Evolutionary conservation across 2,888 invertebrate species (phyloP), one percentile per base, ranked within the genome.

Genomic region (Eupithecia tripunctaria): DNA sequence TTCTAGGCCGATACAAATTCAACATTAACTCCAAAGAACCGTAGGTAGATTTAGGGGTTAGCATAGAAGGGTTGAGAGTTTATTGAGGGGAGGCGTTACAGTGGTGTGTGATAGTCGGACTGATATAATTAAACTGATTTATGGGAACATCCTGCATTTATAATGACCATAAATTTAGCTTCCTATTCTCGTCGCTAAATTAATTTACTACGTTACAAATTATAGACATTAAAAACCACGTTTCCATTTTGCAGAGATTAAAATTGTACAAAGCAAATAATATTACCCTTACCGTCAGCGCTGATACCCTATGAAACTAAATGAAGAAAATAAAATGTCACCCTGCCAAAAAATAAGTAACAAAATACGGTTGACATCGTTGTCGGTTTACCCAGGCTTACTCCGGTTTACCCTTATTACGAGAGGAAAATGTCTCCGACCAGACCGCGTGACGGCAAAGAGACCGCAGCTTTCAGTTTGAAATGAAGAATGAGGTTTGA

Each of bases 381-480:
- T 60, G 43, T 75, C 67, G 71, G 67, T 60, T 71, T 70, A 70
- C 65, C 70, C 47, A 43, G 36, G 43, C 21, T 71, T 65, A 66
- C 27, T 29, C 66, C 18, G 63, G 38, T 56, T 67, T 72, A 74
- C 67, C 75, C 75, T 67, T 72, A 70, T 71, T 72, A 67, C 67
- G 38, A 25, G 41, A 68, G 32, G 70, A 59, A 73, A 71, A 73
- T 66, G 68, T 72, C 29, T 60, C 56, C 18, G 73, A 73, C 68
- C 74, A 75, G 25, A 32, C 36, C 68, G 71, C 38, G 56, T 69
- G 67, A 64, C 66, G 65, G 66, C 70, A 74, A 71, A 72, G 72
- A 67, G 64, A 72, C 78, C 78, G 68, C 78, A 76, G 60, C 25
- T 36, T 67, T 62, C 51, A 32, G 29, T 68, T 73, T 73, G 41